A percentile compares a stretch with the other conserved stretches of the same genome.
Conservation (phyloP, 1,140 invertebrate species). For the Agrypnia vestita region DNA sequence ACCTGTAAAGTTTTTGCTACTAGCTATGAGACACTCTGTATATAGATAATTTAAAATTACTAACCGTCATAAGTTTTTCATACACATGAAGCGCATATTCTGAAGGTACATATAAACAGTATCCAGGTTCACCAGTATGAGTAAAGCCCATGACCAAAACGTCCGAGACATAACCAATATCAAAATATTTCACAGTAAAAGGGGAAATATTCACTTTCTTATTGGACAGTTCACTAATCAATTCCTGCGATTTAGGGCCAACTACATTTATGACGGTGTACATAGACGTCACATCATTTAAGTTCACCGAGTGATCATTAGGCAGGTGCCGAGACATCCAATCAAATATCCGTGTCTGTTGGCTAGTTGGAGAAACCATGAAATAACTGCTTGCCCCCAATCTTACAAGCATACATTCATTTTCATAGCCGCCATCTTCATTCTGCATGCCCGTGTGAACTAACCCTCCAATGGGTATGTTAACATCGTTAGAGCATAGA, state of each 20-base stretch:
- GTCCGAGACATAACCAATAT: constrained; percentile 84
- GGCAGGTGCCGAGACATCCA: constrained; percentile 84
- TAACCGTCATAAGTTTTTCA: constrained; percentile 78
- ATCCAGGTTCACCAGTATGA: constrained; percentile 88
- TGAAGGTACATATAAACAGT: constrained; percentile 86
- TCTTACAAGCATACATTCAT: constrained; percentile 85
- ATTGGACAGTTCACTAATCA: constrained; percentile 84
- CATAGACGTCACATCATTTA: constrained; percentile 86
- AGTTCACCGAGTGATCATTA: constrained; percentile 76
- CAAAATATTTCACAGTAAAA: constrained; percentile 85
- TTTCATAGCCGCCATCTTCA: constrained; percentile 85
- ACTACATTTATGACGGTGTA: constrained; percentile 90
- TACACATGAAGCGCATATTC: constrained; percentile 89
- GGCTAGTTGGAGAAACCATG: constrained; percentile 88
- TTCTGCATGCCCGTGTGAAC: constrained; percentile 90
- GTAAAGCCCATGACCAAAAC: constrained; percentile 87
- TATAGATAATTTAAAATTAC: constrained; percentile 27
- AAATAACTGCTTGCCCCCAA: constrained; percentile 83
- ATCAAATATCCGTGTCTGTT: constrained; percentile 83
- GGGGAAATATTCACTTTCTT: constrained; percentile 80
- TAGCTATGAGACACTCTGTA: no score
- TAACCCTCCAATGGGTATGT: constrained; percentile 82
- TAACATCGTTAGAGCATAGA: constrained; percentile 85
- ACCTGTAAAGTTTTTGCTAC: no score
- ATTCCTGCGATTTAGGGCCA: constrained; percentile 83